Conservation (phyloP, 2,797 vertebrate genomes). For the Argya squamiceps region DNA sequence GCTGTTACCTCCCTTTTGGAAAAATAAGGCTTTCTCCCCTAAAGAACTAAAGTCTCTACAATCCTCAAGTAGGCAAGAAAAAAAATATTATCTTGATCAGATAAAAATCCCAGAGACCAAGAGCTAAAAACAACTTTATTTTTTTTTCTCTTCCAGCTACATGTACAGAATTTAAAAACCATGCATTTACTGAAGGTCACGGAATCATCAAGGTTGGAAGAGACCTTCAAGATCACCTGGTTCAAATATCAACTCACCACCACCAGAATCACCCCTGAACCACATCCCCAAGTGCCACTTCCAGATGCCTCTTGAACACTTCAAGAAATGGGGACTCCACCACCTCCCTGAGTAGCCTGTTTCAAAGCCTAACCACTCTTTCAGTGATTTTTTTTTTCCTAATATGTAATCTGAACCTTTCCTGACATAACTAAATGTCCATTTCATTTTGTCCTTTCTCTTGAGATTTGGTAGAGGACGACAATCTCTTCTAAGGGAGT, state of each 20-base stretch:
- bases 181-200: fast-evolving
- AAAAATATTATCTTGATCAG: neutral
- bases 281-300: neutral
- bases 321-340: neutral
- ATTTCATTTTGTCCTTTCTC: neutral
- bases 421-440: neutral
- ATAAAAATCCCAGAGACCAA: neutral
- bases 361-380: neutral
- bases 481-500: neutral
- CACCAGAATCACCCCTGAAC: neutral
- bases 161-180: neutral
- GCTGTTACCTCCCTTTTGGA: neutral
- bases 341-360: neutral
- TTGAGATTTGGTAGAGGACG: neutral
- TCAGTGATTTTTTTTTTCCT: too few relatives aligned
- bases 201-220: neutral
- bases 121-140: fast-evolving
- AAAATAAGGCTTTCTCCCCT: neutral
- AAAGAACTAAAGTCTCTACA: neutral
- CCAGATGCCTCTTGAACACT: neutral
- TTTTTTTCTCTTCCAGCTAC: neutral
- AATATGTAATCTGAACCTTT: neutral
- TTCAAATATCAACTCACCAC: neutral
- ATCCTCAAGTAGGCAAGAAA: neutral
- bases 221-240: neutral